phyloP scores from a whole-genome alignment of 2,797 vertebrate species.

The Luscinia megarhynchos region DNA sequence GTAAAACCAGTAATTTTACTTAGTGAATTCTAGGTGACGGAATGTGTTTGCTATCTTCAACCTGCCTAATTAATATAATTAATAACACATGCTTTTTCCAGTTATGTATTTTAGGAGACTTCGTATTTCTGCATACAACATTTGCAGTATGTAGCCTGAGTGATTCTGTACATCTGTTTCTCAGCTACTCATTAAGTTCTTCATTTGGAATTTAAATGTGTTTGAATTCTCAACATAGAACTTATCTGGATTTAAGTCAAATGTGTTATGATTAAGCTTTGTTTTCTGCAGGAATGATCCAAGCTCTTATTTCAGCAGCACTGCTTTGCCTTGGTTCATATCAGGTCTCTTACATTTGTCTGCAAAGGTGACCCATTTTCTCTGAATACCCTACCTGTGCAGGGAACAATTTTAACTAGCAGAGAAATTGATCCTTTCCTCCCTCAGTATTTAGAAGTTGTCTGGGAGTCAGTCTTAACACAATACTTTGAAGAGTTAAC shows the following conservation, averaged over 20 bases:
- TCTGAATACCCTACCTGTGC: neutral
- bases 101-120: neutral
- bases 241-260: slow-evolving; percentile 12
- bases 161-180: slow-evolving; percentile 10
- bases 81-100: neutral
- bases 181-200: slow-evolving; percentile 14
- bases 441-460: neutral
- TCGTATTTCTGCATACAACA: neutral
- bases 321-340: neutral
- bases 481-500: neutral
- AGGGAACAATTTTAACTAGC: neutral
- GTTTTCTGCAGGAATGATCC: neutral
- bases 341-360: neutral
- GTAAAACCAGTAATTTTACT: neutral
- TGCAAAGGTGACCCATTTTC: neutral
- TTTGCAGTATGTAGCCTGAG: neutral
- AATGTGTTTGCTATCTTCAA: neutral
- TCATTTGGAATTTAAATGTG: slow-evolving; percentile 1
- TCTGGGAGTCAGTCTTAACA: neutral
- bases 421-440: neutral
- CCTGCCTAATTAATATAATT: neutral
- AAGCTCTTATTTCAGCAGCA: neutral
- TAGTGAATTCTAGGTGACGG: neutral
- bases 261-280: neutral
- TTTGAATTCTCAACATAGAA: neutral